Percentiles rank a stretch among this genome's conserved stretches.
phyloP scores from a whole-genome alignment of 2,113 vertebrate species.

The Struthidea cinerea region DNA sequence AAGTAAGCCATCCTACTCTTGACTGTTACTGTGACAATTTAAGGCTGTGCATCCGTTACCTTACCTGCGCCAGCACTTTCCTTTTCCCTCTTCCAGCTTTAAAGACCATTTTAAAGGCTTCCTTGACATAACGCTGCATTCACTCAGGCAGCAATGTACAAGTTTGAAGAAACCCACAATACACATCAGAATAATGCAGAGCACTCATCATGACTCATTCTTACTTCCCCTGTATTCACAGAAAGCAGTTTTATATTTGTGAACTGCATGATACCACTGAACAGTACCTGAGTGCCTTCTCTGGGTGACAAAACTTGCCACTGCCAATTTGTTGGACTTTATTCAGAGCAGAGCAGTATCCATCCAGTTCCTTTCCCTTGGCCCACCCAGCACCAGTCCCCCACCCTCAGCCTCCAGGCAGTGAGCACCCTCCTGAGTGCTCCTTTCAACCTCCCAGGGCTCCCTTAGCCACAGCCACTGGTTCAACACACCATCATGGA shows the following conservation, averaged over 20 bases:
- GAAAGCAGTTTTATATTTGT: constrained; percentile 44
- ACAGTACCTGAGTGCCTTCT: neutral
- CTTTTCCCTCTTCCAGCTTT: neutral
- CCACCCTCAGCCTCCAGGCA: neutral
- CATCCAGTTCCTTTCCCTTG: neutral
- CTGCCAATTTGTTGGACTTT: neutral
- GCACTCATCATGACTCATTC: constrained; percentile 56
- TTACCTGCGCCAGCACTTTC: neutral
- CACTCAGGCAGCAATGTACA: neutral
- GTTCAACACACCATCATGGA: neutral
- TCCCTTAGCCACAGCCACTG: neutral
- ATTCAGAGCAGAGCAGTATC: neutral
- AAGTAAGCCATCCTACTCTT: neutral
- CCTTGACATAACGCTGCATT: constrained; percentile 19
- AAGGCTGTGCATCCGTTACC: neutral
- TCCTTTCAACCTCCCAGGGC: neutral
- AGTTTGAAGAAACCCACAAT: constrained; percentile 39
- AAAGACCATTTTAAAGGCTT: neutral
- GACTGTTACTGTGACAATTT: neutral
- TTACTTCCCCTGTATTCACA: neutral
- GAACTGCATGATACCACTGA: neutral
- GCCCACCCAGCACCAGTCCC: neutral
- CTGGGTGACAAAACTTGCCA: neutral
- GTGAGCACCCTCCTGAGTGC: accelerated
- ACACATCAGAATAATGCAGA: constrained; percentile 38